These are phyloP conservation scores for Anser cygnoides DNA, from an alignment of 2,113 vertebrate species.

Conservation along the genomic window DNA sequence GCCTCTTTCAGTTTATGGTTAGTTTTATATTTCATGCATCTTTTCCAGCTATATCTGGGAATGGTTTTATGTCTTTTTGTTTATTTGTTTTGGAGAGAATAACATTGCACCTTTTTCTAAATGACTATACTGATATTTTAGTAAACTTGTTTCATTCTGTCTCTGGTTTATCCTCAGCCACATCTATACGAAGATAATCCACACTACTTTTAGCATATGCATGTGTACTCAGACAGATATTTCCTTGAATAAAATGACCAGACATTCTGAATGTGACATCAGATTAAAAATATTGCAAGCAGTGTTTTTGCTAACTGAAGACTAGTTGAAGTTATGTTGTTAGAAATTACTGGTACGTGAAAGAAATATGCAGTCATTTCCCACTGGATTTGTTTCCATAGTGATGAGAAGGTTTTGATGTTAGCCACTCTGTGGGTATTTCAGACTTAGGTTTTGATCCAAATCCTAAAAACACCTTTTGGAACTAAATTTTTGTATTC, in stretches of 20 bases:
- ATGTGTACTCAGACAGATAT: neutral
- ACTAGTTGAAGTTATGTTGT: conserved; percentile 11
- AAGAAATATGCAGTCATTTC: conserved; percentile 38
- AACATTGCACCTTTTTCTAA: neutral
- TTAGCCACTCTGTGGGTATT: neutral
- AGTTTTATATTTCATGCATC: neutral
- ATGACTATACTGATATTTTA: neutral
- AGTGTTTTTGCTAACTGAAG: conserved; percentile 4
- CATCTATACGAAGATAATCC: neutral
- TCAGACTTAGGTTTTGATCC: neutral
- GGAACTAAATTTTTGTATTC: neutral
- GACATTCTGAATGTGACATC: neutral
- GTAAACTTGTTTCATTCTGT: neutral
- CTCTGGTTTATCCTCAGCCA: neutral
- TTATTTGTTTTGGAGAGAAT: neutral
- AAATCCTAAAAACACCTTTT: conserved; percentile 35
- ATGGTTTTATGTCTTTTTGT: neutral
- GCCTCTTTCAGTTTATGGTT: neutral
- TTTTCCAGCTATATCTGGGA: neutral
- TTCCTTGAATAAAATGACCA: conserved; percentile 29
- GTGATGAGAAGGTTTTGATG: neutral
- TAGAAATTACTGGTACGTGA: conserved; percentile 42
- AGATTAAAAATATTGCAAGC: conserved; percentile 10
- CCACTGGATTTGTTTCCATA: conserved; percentile 44
- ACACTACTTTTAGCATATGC: neutral